Conservation (phyloP, 2,797 vertebrate genomes). For the Notolabrus celidotus region DNA sequence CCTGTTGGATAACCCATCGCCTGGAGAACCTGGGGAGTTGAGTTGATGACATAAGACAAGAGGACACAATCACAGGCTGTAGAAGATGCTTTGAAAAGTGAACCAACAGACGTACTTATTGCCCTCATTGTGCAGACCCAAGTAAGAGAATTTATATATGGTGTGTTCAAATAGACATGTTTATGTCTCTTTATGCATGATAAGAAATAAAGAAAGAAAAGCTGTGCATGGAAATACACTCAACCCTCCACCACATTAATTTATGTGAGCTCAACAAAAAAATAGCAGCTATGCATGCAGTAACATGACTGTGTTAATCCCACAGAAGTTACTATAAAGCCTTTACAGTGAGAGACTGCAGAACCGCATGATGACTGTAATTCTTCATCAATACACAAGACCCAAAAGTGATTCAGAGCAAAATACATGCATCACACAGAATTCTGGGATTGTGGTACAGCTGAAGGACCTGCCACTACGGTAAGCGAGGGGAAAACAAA, state of each 20-base stretch:
- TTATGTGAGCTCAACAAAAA: not conserved
- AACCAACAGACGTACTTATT: no score
- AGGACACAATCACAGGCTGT: not conserved
- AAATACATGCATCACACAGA: constrained; percentile 24
- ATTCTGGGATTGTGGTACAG: constrained; percentile 48
- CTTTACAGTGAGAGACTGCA: constrained; percentile 2
- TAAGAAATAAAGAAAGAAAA: not conserved
- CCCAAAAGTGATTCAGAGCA: constrained; percentile 7
- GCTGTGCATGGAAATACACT: not conserved
- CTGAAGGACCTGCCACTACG: constrained; percentile 27
- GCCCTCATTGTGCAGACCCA: no score
- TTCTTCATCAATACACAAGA: constrained; percentile 8
- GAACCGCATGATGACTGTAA: constrained; percentile 2
- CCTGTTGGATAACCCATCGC: constrained; percentile 98
- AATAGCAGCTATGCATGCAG: not conserved
- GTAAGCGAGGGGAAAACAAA: not conserved
- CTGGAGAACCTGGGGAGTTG: constrained; percentile 91
- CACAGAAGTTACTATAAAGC: constrained; percentile 14
- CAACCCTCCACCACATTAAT: not conserved
- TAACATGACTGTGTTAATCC: not conserved
- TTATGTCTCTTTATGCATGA: not conserved
- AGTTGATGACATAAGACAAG: not conserved
- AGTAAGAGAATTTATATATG: no score
- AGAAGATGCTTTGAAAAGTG: no score
- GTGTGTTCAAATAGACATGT: no score